These are phyloP conservation scores for Heteronetta atricapilla DNA, from an alignment of 2,113 vertebrate species.

Conservation along the genomic window DNA sequence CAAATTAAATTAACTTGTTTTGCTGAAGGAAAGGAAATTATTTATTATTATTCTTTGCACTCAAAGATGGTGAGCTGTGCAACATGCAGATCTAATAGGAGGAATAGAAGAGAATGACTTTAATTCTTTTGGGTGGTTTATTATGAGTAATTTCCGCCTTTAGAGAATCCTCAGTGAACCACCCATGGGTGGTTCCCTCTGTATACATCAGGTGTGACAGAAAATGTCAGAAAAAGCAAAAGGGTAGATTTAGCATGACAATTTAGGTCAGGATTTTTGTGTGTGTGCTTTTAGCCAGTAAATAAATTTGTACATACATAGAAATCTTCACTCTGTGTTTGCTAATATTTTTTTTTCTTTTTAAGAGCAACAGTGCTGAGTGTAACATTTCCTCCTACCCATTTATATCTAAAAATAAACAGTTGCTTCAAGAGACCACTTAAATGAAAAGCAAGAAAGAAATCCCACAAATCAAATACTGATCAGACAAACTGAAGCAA, in stretches of 20 bases:
- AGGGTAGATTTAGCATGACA: neutral
- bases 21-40: slow-evolving; percentile 42
- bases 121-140: slow-evolving; percentile 23
- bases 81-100: slow-evolving; percentile 25
- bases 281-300: neutral
- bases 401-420: neutral
- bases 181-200: neutral
- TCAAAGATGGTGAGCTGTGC: slow-evolving; percentile 38
- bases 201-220: neutral
- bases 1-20: slow-evolving; percentile 65
- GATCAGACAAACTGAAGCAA: neutral
- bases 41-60: slow-evolving; percentile 33
- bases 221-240: neutral
- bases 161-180: neutral
- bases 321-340: neutral
- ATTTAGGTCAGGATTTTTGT: neutral
- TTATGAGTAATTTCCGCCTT: neutral
- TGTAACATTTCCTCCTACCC: neutral
- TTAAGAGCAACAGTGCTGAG: neutral
- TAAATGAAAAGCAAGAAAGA: neutral
- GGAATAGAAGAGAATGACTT: neutral
- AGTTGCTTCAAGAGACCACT: neutral
- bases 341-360: neutral
- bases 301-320: neutral
- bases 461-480: neutral